Base-by-base conservation (phyloP, 1,140 invertebrate species). In the Dryas iulia region DNA sequence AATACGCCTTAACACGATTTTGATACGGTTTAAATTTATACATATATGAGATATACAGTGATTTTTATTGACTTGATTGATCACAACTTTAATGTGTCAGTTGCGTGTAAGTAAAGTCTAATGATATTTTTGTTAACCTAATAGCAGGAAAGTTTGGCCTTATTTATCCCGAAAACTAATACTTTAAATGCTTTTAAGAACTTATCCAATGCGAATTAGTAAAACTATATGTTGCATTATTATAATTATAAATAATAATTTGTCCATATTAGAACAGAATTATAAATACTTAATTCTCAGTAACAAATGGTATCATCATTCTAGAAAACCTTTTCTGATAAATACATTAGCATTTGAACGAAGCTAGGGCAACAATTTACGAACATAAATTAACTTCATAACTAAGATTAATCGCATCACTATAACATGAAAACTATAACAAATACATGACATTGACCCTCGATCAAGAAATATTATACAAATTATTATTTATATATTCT, bases 21-120 rank as follows among this genome's bases (percentile, higher is more conserved):
- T 0, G 24, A 59, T 67, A 74, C 25, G 57, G 60, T 39, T 65
- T 33, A 72, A 73, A 72, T 73, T 79, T 24, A 66, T 59, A 53
- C 56, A 67, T 18, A 58, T 21, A 23, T 33, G 31, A 57, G 69
- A 69, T 62, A 58, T 68, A 70, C 59, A 69, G 63, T 74, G 67
- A 76, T 81, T 81, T n/a, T 73, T 57, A 68, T 79, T 73, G n/a
- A 76, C 73, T 81, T 84, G 83, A 87, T 87, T 83, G 83, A 85
- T 84, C 79, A 78, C 71, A 59, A 78, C 70, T 78, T 75, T 84
- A 85, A 83, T 85, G 79, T 85, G 77, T 84, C 83, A 80, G 81
- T 87, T 77, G 82, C 82, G 80, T 83, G 82, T 64, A 14, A 69
- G 54, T 35, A 56, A 70, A 69, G 60, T 70, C 63, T 73, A 77